Percentiles rank a stretch among this genome's conserved stretches.
phyloP scores from a whole-genome alignment of 2,797 vertebrate species.

The Petrocephalus sullivani region DNA sequence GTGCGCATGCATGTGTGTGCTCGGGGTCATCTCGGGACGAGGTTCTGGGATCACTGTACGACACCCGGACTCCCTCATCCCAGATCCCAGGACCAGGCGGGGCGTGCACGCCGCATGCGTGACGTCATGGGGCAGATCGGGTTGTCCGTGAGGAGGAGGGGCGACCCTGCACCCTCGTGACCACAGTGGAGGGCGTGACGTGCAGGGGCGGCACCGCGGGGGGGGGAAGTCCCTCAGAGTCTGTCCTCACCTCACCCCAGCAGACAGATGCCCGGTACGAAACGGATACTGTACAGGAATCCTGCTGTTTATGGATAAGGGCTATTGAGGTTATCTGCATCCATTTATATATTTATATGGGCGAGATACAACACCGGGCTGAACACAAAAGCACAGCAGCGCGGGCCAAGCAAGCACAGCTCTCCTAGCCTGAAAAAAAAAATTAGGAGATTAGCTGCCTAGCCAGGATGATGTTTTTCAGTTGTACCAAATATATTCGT shows the following conservation, averaged over 20 bases:
- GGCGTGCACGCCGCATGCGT: too few relatives aligned
- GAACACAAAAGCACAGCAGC: not conserved
- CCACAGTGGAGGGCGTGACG: not conserved
- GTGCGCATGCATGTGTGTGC: not conserved
- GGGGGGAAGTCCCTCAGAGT: not conserved
- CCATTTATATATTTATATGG: not conserved
- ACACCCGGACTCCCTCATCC: not conserved
- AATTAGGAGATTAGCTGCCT: not conserved
- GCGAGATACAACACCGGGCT: not conserved
- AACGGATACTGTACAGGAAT: not conserved
- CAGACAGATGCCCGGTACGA: slow-evolving; percentile 5
- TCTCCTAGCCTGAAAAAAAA: not conserved
- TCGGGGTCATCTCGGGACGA: not conserved
- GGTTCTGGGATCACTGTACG: not conserved
- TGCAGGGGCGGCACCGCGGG: not conserved
- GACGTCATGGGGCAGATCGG: not conserved
- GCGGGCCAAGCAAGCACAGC: not conserved
- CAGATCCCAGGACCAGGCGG: not conserved
- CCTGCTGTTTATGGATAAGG: not conserved
- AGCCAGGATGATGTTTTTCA: not conserved
- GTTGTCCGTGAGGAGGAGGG: not conserved
- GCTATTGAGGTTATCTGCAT: not conserved
- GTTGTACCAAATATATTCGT: not conserved
- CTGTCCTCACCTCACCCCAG: not conserved
- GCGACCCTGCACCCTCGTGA: not conserved